Evolutionary conservation across 1,140 invertebrate species (phyloP), one percentile per base, ranked within the genome.

Genomic region (Cydia fagiglandana): DNA sequence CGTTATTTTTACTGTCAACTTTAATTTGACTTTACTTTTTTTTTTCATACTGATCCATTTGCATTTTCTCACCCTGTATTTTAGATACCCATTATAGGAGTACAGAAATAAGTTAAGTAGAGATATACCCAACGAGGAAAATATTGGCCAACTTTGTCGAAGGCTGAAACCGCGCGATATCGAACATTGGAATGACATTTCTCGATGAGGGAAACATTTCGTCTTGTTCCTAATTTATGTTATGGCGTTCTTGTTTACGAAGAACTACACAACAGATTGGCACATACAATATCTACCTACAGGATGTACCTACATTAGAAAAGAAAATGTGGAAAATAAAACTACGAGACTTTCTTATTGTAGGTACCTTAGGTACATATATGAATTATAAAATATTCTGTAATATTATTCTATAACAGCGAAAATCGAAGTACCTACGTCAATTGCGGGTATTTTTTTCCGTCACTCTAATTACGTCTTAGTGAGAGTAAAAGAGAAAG

Each of bases 201-300:
- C 30, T 38, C 13, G 64, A 68, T 68, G 64, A 68, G 64, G 64
- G 64, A 34, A 68, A 68, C 64, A 68, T 68, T 68, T 68, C 64
- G 64, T 38, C 64, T 38, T 68, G 10, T n/a, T 7, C n/a, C 20
- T 68, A 28, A 68, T 34, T 68, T 68, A 68, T 68, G 28, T 38
- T 68, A 68, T 68, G 20, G 28, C 15, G 17, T 34, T 15, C 64
- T 68, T 68, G 64, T 68, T 68, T 68, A 17, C 64, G 64, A 68
- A 30, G 38, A 68, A 68, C 38, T 68, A 68, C 64, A 15, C 30
- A 34, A 38, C 28, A 68, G 4, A 7, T 68, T 30, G 6, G 5
- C 1, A 30, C 30, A 34, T 38, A 68, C 64, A 12, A 34, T 38
- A 38, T 7, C 34, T 38, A 38, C 34, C 2, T 2, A 5, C n/a